Evolutionary conservation across 2,113 vertebrate species (phyloP).

Genomic region (Passer montanus): DNA sequence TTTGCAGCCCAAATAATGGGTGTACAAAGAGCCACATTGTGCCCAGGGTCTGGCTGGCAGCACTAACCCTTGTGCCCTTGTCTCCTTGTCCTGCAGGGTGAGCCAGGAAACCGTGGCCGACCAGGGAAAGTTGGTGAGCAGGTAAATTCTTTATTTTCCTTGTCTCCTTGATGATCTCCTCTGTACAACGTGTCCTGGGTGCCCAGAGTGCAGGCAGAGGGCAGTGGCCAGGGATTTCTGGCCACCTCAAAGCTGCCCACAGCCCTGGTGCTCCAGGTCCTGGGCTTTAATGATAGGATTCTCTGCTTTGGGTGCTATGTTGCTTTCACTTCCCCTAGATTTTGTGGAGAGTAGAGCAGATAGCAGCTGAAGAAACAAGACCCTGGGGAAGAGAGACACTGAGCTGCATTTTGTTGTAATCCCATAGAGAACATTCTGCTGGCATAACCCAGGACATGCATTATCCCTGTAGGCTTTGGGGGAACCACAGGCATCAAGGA

Average conservation of each 20-base stretch:
- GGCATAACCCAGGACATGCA: neutral
- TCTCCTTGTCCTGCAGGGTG: slow-evolving; percentile 80
- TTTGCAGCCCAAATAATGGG: neutral
- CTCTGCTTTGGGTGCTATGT: neutral
- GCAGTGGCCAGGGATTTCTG: neutral
- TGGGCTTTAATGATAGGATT: neutral
- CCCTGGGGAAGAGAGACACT: neutral
- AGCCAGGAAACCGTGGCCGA: slow-evolving; percentile 84
- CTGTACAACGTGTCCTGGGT: neutral
- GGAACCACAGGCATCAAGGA: slow-evolving; percentile 23
- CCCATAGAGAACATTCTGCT: neutral
- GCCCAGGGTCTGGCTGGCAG: neutral
- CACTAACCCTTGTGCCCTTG: neutral
- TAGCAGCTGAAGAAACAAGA: neutral
- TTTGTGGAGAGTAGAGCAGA: neutral
- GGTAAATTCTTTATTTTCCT: slow-evolving; percentile 72
- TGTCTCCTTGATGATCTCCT: neutral
- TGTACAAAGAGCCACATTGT: neutral
- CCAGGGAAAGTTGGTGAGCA: slow-evolving; percentile 89
- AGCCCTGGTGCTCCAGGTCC: neutral
- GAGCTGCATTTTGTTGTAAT: neutral
- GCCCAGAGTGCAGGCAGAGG: neutral
- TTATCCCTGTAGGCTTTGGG: neutral
- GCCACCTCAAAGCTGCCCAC: neutral
- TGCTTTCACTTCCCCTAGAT: neutral